Evolutionary conservation across 2,113 vertebrate species (phyloP).

Genomic region (Serinus canaria): DNA sequence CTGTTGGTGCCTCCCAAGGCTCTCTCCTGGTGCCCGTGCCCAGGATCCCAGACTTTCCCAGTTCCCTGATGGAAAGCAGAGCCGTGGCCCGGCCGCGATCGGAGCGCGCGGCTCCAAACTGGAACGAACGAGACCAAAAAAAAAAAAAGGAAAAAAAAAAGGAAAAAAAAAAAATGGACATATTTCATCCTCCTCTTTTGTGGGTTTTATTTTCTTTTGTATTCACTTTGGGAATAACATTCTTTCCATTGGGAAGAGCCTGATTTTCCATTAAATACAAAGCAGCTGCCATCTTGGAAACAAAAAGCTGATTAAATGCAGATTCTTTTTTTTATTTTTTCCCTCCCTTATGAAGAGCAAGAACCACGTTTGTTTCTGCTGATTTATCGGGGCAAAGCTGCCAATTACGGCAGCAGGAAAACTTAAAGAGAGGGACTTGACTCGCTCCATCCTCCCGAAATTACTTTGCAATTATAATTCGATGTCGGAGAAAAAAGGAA

Average conservation of each 20-base stretch:
- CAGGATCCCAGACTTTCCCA: not conserved
- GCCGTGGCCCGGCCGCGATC: not conserved
- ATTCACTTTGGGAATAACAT: constrained; percentile 60
- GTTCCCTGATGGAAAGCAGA: not conserved
- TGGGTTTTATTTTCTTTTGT: constrained; percentile 57
- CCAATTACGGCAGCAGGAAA: not conserved
- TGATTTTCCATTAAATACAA: constrained; percentile 70
- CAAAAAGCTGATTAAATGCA: constrained; percentile 55
- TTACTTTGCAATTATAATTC: not conserved
- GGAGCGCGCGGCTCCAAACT: not conserved
- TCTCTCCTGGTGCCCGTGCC: not conserved
- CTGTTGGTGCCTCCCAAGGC: not conserved
- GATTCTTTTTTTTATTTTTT: not conserved
- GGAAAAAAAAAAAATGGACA: not conserved
- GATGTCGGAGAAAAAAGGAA: not conserved
- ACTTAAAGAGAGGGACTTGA: not conserved
- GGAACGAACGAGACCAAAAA: not conserved
- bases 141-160: not conserved
- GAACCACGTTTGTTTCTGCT: not conserved
- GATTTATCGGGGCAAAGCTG: constrained; percentile 33
- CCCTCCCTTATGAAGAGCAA: not conserved
- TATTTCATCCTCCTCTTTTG: constrained; percentile 50
- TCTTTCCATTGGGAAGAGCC: constrained; percentile 63
- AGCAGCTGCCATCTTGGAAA: constrained; percentile 69
- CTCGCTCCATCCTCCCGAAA: not conserved